Evolutionary conservation across 2,797 vertebrate genomes (phyloP), one percentile per base, ranked within the genome.

Genomic region (Coluber constrictor): DNA sequence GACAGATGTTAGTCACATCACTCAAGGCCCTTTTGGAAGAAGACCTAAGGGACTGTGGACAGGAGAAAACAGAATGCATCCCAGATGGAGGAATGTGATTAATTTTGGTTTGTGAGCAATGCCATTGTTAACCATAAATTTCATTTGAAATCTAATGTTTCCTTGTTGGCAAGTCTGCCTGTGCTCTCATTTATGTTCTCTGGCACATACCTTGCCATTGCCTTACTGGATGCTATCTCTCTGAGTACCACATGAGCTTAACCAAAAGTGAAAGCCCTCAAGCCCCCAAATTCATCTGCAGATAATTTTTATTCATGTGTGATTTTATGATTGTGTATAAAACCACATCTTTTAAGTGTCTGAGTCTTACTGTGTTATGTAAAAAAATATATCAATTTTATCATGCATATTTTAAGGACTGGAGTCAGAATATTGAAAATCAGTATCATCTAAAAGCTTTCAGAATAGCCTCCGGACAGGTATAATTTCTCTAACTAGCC

Each of bases 381-480:
- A 88, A 55, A 95, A 1, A 27, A 54, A 60, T 94, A 60, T 94
- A 94, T 92, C 37, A 7, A 87, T 95, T 96, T 96, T 91, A 94
- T 94, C 95, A 94, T 47, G 89, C 93, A 88, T 90, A 94, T 96
- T 63, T 90, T 51, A 93, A 93, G 90, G 94, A 95, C 86, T 95
- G 92, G 83, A 94, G 93, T 63, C 93, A 87, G 59, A 95, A 93
- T 95, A 96, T 54, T 43, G 47, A 89, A 86, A 32, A 95, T 47
- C 87, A 94, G 86, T 95, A 66, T 88, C 32, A 95, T 95, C 96
- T 95, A 95, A 92, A 91, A 23, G 93, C 27, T 91, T 96, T 59
- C 43, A 92, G 90, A 10, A 90, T 95, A 79, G 79, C 13, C 66
- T 91, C 29, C 55, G 90, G 91, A 95, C 88, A 95, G 91, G 90